These are phyloP conservation scores for Illadopsis cleaveri DNA, from an alignment of 2,113 vertebrate species.

Conservation along the genomic window DNA sequence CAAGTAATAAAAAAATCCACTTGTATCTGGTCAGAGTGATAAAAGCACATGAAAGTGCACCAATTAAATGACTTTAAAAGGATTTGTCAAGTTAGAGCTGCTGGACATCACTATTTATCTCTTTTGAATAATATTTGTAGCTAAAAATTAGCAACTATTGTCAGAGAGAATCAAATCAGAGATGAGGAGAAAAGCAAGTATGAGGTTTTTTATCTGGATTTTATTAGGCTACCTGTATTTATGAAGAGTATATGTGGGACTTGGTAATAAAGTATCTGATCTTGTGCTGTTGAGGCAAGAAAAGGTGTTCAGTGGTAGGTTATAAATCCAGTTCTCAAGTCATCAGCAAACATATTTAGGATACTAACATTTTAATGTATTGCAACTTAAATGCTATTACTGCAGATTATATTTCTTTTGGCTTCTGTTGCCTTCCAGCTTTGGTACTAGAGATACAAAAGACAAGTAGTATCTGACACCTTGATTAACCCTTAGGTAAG, in stretches of 20 bases:
- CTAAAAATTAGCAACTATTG: background rate
- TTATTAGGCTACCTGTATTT: background rate
- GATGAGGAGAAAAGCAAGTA: background rate
- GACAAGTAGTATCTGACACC: background rate
- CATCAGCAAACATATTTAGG: background rate
- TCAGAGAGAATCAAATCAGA: background rate
- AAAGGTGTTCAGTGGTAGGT: background rate
- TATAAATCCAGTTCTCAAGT: background rate
- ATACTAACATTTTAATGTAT: background rate
- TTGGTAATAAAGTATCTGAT: background rate
- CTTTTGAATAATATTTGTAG: background rate
- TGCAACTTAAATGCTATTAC: background rate
- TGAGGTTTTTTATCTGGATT: background rate
- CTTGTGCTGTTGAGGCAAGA: background rate
- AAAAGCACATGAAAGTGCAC: background rate
- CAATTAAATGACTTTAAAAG: conserved; percentile 2
- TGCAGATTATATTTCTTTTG: background rate
- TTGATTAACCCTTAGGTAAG: background rate
- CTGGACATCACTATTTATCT: background rate
- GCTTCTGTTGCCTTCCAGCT: background rate
- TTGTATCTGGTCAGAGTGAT: background rate
- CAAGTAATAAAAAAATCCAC: background rate
- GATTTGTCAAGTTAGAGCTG: background rate
- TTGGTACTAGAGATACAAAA: background rate
- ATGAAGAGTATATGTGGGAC: background rate